Conservation (phyloP, 2,888 invertebrate species). For the Halocaridina rubra region DNA sequence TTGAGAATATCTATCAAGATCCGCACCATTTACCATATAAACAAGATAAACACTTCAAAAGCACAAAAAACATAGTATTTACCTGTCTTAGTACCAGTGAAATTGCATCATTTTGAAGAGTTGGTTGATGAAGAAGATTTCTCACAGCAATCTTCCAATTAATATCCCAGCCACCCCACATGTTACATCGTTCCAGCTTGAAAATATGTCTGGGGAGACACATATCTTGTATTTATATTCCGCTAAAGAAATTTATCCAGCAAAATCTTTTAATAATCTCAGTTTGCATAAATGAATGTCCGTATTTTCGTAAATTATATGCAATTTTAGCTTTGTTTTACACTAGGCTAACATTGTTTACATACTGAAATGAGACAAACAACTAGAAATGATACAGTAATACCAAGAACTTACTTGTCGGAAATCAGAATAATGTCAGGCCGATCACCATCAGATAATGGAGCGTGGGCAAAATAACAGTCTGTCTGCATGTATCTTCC, state of each 20-base stretch:
- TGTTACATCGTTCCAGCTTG: slow-evolving; percentile 77
- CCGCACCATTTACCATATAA: background rate
- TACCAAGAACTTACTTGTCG: slow-evolving; percentile 50
- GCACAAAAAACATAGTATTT: slow-evolving; percentile 64
- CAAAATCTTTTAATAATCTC: too few species aligned
- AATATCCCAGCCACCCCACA: slow-evolving; percentile 80
- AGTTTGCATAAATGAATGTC: too few species aligned
- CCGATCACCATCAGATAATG: slow-evolving; percentile 33
- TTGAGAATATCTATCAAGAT: background rate
- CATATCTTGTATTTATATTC: too few species aligned
- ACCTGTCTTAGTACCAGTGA: slow-evolving; percentile 82
- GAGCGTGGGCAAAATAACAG: slow-evolving; percentile 48
- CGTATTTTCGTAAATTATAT: too few species aligned
- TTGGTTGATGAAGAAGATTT: slow-evolving; percentile 78
- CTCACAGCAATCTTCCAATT: slow-evolving; percentile 81
- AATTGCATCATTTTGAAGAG: slow-evolving; percentile 74
- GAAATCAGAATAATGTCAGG: slow-evolving; percentile 50
- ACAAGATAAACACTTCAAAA: background rate
- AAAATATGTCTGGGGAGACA: slow-evolving; percentile 79
- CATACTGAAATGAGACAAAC: background rate
- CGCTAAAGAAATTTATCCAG: too few species aligned
- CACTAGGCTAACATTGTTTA: background rate
- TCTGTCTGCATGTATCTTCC: slow-evolving; percentile 51
- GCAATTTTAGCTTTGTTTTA: too few species aligned
- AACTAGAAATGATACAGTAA: background rate